Percentiles rank a stretch among this genome's conserved stretches.
phyloP scores from a whole-genome alignment of 2,113 vertebrate species.

The Dryoscopus gambensis region DNA sequence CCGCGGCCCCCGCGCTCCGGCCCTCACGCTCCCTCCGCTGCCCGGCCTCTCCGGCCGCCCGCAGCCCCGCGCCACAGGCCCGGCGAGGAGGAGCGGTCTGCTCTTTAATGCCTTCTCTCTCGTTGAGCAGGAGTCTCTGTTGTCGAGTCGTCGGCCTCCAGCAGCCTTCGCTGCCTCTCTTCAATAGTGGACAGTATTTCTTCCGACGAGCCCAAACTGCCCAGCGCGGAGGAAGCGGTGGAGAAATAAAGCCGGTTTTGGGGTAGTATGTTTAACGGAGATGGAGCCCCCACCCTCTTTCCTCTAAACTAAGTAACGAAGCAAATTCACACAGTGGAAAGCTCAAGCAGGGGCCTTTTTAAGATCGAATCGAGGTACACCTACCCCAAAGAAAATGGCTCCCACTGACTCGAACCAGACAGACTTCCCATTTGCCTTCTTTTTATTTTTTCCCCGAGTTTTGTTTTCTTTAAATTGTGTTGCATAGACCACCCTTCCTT shows the following conservation, averaged over 20 bases:
- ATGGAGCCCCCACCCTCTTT: background rate
- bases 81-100: background rate
- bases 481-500: background rate
- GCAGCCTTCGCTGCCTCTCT: conserved; percentile 91
- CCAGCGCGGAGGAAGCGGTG: conserved; percentile 69
- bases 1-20: background rate
- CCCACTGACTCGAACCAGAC: background rate
- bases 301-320: conserved; percentile 14
- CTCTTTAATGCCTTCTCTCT: background rate
- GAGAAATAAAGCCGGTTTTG: conserved; percentile 63
- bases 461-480: conserved; percentile 15
- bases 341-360: background rate
- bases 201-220: conserved; percentile 79
- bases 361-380: background rate
- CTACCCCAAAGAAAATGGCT: background rate
- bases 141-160: conserved; percentile 83
- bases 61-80: background rate
- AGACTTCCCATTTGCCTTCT: background rate
- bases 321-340: conserved; percentile 12
- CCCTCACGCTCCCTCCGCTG: background rate
- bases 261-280: background rate
- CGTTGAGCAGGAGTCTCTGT: conserved; percentile 65
- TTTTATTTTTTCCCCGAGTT: background rate
- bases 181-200: conserved; percentile 98
- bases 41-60: background rate